phyloP scores from a whole-genome alignment of 1,140 invertebrate species.

The Pogonognathellus flavescens region DNA sequence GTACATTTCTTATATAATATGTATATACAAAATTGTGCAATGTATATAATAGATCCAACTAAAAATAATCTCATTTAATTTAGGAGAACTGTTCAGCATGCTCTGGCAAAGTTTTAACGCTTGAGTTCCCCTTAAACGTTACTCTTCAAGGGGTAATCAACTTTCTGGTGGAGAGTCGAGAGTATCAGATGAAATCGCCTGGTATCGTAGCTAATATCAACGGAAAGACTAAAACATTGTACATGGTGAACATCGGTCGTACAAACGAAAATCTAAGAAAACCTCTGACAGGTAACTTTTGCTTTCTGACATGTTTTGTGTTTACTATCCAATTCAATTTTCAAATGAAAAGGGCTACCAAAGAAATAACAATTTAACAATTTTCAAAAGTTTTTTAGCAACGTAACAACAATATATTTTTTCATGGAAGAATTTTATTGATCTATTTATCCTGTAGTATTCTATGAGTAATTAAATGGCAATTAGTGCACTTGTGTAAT shows the following conservation, averaged over 20 bases:
- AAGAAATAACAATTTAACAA: too few relatives aligned
- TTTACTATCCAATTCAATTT: neutral
- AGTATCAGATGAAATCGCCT: slow-evolving; percentile 90
- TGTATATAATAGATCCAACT: neutral
- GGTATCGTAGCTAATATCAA: slow-evolving; percentile 83
- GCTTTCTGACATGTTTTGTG: too few relatives aligned
- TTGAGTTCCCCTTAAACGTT: slow-evolving; percentile 51
- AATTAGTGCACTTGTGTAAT: neutral
- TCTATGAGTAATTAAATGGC: too few relatives aligned
- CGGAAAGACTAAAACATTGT: slow-evolving; percentile 91
- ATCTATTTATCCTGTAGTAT: too few relatives aligned
- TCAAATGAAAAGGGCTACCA: neutral
- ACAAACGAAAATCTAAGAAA: neutral
- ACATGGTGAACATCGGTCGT: slow-evolving; percentile 87
- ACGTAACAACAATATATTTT: too few relatives aligned
- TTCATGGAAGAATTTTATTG: too few relatives aligned
- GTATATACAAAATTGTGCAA: too few relatives aligned
- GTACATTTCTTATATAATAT: too few relatives aligned
- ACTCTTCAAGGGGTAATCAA: slow-evolving; percentile 86
- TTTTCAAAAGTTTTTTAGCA: too few relatives aligned
- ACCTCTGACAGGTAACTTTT: neutral
- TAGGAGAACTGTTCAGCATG: slow-evolving; percentile 89
- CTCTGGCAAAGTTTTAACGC: slow-evolving; percentile 35
- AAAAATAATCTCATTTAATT: too few relatives aligned
- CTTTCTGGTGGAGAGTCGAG: slow-evolving; percentile 79